Conservation (phyloP, 2,797 vertebrate genomes). For the Cetoscarus ocellatus region DNA sequence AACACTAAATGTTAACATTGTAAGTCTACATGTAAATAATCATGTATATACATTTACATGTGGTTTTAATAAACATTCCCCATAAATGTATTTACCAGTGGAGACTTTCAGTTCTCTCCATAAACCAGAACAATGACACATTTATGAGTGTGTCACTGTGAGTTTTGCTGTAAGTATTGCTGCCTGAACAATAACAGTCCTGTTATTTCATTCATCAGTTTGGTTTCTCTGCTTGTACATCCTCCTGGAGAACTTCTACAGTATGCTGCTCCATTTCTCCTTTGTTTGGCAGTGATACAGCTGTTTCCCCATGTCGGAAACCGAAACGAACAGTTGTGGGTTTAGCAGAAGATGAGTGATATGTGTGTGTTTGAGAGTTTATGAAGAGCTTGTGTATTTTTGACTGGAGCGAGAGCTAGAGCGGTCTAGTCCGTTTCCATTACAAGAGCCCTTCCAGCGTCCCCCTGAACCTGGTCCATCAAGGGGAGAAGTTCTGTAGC, state of each 20-base stretch:
- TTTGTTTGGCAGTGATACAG: slow-evolving; percentile 23
- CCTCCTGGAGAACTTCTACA: slow-evolving; percentile 15
- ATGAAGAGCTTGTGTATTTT: slow-evolving; percentile 90
- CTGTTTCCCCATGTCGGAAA: slow-evolving; percentile 30
- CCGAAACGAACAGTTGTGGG: slow-evolving; percentile 5
- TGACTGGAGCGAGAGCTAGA: slow-evolving; percentile 91
- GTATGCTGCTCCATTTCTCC: neutral
- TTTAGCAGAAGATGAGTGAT: slow-evolving; percentile 21
- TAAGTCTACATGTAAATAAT: slow-evolving; percentile 45
- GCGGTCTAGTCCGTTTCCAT: slow-evolving; percentile 88
- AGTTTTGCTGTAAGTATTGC: slow-evolving; percentile 29
- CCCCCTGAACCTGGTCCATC: slow-evolving; percentile 85
- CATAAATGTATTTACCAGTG: slow-evolving; percentile 41
- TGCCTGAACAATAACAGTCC: slow-evolving; percentile 40
- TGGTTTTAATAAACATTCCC: slow-evolving; percentile 42
- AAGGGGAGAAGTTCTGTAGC: slow-evolving; percentile 84
- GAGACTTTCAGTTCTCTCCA: slow-evolving; percentile 22
- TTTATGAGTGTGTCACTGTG: slow-evolving; percentile 26
- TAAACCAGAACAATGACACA: slow-evolving; percentile 17
- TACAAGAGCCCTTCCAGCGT: slow-evolving; percentile 90
- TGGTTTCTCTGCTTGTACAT: slow-evolving; percentile 7
- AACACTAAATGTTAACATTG: slow-evolving; percentile 29
- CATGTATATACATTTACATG: slow-evolving; percentile 61
- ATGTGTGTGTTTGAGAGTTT: slow-evolving; percentile 47
- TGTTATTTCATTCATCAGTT: slow-evolving; percentile 20